These are phyloP conservation scores for Tachyglossus aculeatus DNA, from an alignment of 2,797 vertebrate species.

Conservation along the genomic window DNA sequence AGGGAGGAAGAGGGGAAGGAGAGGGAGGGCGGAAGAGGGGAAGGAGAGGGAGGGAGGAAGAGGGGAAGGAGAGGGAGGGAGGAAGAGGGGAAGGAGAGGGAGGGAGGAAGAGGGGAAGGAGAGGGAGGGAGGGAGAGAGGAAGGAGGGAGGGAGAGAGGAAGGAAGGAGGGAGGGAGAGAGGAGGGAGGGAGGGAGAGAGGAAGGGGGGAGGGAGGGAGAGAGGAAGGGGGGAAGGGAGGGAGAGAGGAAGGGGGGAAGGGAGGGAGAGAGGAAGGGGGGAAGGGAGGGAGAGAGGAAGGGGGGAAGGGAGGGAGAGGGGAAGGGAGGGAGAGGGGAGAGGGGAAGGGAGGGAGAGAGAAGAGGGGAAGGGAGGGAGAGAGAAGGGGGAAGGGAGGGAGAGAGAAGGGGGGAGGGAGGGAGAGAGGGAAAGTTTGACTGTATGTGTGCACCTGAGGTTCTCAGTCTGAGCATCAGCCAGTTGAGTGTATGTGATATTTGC, in stretches of 20 bases:
- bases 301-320: neutral
- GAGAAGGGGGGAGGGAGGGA: too few species aligned
- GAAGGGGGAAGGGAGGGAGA: too few species aligned
- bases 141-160: neutral
- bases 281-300: neutral
- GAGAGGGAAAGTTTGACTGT: too few species aligned
- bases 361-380: too few species aligned
- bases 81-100: neutral
- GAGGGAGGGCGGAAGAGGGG: neutral
- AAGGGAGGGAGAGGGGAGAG: neutral
- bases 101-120: neutral
- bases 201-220: neutral
- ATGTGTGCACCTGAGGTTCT: too few species aligned
- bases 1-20: neutral
- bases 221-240: neutral
- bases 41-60: neutral
- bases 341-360: too few species aligned
- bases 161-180: neutral
- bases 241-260: neutral
- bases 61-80: too few species aligned
- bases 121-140: neutral
- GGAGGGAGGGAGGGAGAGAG: neutral
- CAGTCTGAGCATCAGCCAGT: too few species aligned
- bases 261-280: neutral
- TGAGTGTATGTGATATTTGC: too few species aligned